A percentile compares a stretch with the other conserved stretches of the same genome.
These are phyloP conservation scores for Axea sp. DNA, from an alignment of 2,888 invertebrate species.

Conservation along the genomic window DNA sequence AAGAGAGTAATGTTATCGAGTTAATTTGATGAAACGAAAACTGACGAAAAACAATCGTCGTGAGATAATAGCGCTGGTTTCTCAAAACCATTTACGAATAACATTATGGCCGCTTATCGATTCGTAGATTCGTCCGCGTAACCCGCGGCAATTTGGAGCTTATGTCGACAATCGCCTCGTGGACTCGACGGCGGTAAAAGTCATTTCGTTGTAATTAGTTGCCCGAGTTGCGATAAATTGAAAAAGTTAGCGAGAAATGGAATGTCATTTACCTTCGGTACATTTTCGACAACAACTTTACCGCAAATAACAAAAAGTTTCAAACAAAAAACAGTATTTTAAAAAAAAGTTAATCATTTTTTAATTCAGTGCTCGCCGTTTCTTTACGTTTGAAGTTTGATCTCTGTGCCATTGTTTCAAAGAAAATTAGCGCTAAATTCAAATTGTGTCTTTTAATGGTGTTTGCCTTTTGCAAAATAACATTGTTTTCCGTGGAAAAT, in stretches of 20 bases:
- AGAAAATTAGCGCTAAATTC: not conserved
- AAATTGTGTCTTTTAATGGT: no score
- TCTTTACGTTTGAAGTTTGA: constrained; percentile 3
- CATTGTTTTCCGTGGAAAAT: no score
- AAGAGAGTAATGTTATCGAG: no score
- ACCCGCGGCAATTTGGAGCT: constrained; percentile 59
- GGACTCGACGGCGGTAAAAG: constrained; percentile 67
- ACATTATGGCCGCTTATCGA: constrained; percentile 63
- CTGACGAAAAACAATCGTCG: constrained; percentile 5
- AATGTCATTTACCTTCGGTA: constrained; percentile 71
- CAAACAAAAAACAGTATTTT: constrained; percentile 19
- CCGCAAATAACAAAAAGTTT: constrained; percentile 54
- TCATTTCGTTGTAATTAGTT: constrained; percentile 77
- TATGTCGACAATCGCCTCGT: constrained; percentile 58
- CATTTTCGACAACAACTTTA: constrained; percentile 60
- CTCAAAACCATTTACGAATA: constrained; percentile 67
- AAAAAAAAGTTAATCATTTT: constrained; percentile 20
- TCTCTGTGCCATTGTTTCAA: not conserved
- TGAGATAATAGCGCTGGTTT: constrained; percentile 22
- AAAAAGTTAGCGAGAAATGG: constrained; percentile 77
- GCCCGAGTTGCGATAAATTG: constrained; percentile 76
- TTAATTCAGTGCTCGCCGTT: constrained; percentile 13
- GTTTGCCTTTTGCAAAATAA: no score
- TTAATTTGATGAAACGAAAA: not conserved
- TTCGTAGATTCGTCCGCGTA: constrained; percentile 53